A percentile compares a stretch with the other conserved stretches of the same genome.
Conservation (phyloP, 2,113 vertebrate species). For the Crotalus horridus region DNA sequence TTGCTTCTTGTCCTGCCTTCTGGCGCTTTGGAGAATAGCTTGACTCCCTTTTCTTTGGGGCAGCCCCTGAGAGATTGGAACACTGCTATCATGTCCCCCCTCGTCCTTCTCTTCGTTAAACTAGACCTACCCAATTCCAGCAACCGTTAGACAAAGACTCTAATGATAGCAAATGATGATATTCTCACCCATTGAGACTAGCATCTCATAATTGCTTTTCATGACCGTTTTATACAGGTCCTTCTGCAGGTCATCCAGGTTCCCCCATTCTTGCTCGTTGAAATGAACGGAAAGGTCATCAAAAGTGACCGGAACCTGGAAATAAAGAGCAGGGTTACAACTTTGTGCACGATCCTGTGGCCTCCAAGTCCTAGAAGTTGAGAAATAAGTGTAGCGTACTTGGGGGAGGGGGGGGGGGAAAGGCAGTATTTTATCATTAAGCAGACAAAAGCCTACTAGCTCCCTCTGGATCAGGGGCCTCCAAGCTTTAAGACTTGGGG, state of each 20-base stretch:
- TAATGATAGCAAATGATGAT: no score
- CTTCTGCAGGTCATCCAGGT: neutral
- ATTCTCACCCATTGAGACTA: neutral
- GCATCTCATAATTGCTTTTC: neutral
- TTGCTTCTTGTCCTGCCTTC: no score
- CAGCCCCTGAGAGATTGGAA: no score
- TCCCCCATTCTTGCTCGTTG: neutral
- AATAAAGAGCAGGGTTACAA: neutral
- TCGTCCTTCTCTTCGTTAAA: no score
- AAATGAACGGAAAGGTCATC: constrained; percentile 66
- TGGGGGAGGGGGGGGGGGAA: fast-evolving
- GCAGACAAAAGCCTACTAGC: no score
- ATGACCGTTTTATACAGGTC: neutral
- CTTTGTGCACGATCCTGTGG: neutral
- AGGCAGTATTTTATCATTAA: neutral
- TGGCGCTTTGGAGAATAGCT: no score
- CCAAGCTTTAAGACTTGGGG: no score
- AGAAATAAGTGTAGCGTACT: neutral
- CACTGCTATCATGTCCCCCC: no score
- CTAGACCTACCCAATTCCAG: no score
- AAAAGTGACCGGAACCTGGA: constrained; percentile 68
- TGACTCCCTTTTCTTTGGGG: no score
- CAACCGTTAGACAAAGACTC: no score
- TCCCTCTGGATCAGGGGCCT: neutral
- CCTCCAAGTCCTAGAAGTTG: neutral